These are phyloP conservation scores for Portunus trituberculatus DNA, from an alignment of 1,140 invertebrate genomes.

Conservation along the genomic window DNA sequence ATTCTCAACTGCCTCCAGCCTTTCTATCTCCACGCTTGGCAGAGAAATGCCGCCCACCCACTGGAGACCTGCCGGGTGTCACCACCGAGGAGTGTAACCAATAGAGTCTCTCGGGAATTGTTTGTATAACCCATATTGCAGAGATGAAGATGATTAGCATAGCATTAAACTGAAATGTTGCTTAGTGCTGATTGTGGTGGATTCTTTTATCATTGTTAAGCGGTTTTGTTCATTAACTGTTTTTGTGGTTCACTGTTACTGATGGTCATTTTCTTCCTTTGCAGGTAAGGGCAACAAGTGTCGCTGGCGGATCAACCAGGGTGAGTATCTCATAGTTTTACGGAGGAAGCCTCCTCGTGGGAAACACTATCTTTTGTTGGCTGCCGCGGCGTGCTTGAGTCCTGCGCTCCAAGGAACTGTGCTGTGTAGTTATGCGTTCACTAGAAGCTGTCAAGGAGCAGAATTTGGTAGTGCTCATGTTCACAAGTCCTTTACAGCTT, in stretches of 20 bases:
- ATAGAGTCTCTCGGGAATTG: neutral
- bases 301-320: neutral
- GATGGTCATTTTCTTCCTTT: neutral
- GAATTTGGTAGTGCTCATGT: neutral
- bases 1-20: conserved; percentile 3
- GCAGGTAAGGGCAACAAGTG: conserved; percentile 49
- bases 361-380: conserved; percentile 30
- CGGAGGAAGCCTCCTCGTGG: neutral
- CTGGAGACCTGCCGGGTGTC: neutral
- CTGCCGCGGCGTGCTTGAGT: conserved; percentile 25
- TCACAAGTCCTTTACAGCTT: neutral
- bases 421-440: neutral
- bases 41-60: neutral
- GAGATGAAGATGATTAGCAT: neutral
- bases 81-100: neutral
- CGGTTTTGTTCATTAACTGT: neutral
- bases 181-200: neutral
- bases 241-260: neutral
- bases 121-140: neutral
- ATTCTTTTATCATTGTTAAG: neutral
- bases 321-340: conserved; percentile 41
- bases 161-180: neutral
- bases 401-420: neutral
- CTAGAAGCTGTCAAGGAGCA: neutral
- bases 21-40: neutral